phyloP scores from a whole-genome alignment of 2,888 invertebrate species.

The Mantis religiosa region DNA sequence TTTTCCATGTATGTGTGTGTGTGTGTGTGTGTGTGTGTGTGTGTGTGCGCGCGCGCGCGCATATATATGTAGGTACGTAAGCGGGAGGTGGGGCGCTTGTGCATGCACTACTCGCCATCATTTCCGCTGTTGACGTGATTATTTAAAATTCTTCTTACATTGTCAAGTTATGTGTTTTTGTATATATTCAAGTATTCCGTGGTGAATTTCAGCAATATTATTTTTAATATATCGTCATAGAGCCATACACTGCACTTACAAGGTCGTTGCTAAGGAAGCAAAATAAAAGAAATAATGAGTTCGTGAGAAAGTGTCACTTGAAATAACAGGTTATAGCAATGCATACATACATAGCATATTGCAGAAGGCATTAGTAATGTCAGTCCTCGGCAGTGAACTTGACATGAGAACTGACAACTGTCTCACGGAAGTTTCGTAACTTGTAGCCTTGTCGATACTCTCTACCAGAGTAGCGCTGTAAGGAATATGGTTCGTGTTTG shows the following conservation, averaged over 20 bases:
- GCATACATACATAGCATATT: neutral
- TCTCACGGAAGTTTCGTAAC: neutral
- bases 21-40: too few relatives aligned
- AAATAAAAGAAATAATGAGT: neutral
- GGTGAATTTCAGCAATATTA: neutral
- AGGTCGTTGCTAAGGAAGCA: neutral
- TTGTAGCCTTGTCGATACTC: neutral
- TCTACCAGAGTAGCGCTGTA: neutral
- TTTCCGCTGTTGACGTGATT: too few relatives aligned
- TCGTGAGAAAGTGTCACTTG: neutral
- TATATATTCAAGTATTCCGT: neutral
- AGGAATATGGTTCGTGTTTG: too few relatives aligned
- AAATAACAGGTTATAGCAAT: neutral
- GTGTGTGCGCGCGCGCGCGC: too few relatives aligned
- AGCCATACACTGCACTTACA: neutral
- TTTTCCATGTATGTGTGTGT: too few relatives aligned
- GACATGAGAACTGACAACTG: neutral
- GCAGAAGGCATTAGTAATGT: neutral
- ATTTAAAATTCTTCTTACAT: neutral
- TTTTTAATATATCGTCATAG: neutral
- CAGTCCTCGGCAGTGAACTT: neutral
- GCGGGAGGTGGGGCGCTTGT: too few relatives aligned
- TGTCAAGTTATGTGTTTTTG: neutral
- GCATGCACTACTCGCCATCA: too few relatives aligned
- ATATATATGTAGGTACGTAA: too few relatives aligned